Percentiles rank a stretch among this genome's conserved stretches.
These are phyloP conservation scores for Drosophila baimaii DNA, from an alignment of 1,140 invertebrate species.

Conservation along the genomic window DNA sequence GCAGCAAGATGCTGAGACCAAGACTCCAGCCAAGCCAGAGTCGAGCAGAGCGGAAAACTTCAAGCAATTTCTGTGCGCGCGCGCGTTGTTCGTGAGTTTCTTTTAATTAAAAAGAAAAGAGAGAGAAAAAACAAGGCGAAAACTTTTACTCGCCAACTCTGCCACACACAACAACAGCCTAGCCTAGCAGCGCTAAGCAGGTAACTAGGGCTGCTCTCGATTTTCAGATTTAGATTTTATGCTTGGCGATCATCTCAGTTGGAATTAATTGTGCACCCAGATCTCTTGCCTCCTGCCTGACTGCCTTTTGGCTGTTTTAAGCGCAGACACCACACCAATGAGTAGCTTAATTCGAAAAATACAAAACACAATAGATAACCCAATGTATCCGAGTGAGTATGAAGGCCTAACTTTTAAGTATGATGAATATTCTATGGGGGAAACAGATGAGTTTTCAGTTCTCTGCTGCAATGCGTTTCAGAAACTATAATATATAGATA, in stretches of 20 bases:
- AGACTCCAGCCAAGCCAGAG: constrained; percentile 7
- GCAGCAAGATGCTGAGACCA: constrained; percentile 26
- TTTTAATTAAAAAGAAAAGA: constrained; percentile 71
- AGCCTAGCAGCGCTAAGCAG: no score
- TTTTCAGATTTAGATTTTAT: constrained; percentile 81
- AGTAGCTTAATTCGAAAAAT: constrained; percentile 12
- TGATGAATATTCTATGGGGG: constrained; percentile 18
- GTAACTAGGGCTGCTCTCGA: constrained; percentile 78
- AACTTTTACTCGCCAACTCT: constrained; percentile 74
- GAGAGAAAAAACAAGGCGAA: constrained; percentile 56
- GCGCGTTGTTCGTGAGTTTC: constrained; percentile 70
- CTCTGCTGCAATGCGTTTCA: constrained; percentile 14
- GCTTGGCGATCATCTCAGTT: constrained; percentile 72
- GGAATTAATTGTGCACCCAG: constrained; percentile 53
- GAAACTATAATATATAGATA: not conserved
- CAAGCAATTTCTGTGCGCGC: constrained; percentile 53
- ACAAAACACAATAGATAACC: constrained; percentile 14
- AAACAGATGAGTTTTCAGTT: constrained; percentile 2
- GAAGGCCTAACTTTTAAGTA: constrained; percentile 12
- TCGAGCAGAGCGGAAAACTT: constrained; percentile 60
- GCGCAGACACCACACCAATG: constrained; percentile 4
- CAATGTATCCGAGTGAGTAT: not conserved
- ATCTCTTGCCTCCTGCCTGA: constrained; percentile 14
- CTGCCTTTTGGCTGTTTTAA: constrained; percentile 6
- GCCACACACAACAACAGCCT: constrained; percentile 44